These are phyloP conservation scores for Catagonus wagneri DNA, from an alignment of 2,113 vertebrate genomes.

Conservation along the genomic window DNA sequence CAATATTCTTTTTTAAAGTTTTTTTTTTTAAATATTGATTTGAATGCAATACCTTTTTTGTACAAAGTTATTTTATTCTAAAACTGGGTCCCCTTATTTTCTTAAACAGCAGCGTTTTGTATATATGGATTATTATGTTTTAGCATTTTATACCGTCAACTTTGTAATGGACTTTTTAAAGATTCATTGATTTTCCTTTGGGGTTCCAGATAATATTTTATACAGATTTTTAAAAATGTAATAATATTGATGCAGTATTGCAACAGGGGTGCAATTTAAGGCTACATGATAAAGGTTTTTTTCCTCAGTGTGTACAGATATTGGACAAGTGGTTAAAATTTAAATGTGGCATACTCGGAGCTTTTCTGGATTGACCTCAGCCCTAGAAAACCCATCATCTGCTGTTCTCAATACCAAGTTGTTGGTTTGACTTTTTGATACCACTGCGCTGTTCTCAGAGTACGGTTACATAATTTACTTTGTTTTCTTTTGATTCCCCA, in stretches of 20 bases:
- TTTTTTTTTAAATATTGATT: slow-evolving; percentile 82
- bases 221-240: slow-evolving; percentile 80
- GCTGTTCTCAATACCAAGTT: not conserved
- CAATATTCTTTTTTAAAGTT: slow-evolving; percentile 74
- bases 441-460: not conserved
- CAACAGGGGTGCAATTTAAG: slow-evolving; percentile 75
- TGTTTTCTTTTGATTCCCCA: slow-evolving; percentile 27
- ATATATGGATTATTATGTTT: slow-evolving; percentile 86
- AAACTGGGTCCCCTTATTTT: slow-evolving; percentile 89
- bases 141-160: slow-evolving; percentile 86
- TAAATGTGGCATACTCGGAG: slow-evolving; percentile 53
- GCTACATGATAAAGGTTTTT: slow-evolving; percentile 65
- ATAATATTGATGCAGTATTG: slow-evolving; percentile 85
- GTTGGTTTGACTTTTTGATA: slow-evolving; percentile 13
- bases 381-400: not conserved
- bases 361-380: slow-evolving; percentile 17
- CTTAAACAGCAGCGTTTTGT: slow-evolving; percentile 87
- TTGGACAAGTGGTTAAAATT: slow-evolving; percentile 59
- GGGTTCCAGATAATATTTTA: slow-evolving; percentile 82
- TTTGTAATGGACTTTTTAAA: slow-evolving; percentile 86
- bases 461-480: not conserved
- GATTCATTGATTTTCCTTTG: slow-evolving; percentile 80
- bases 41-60: slow-evolving; percentile 85
- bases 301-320: slow-evolving; percentile 17
- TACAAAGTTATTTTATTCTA: slow-evolving; percentile 88